Evolutionary conservation across 1,140 invertebrate species (phyloP), one percentile per base, ranked within the genome.

Genomic region (Drosophila pachea): DNA sequence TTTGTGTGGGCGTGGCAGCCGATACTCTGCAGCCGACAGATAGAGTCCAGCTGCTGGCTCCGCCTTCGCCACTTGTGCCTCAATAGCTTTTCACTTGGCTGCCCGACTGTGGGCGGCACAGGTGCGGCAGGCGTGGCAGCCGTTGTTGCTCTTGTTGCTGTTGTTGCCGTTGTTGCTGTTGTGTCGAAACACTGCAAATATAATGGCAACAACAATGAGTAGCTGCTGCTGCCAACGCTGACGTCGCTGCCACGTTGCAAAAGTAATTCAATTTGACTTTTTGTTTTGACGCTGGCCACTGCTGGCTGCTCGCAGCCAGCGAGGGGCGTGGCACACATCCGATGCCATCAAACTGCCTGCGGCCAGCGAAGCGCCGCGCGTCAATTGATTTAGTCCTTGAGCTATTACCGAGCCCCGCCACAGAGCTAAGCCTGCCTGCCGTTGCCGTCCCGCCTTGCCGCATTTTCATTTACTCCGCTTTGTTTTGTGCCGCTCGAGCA

Each of bases 181-280:
- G 59, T 68, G 62, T 47, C 36, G 47, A 72, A 79, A 73, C 61
- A 81, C 77, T 76, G 64, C 69, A 73, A 77, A 66, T 50, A 65
- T 68, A 68, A 62, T 56, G 16, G 29, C 59, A 68, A 54, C 75
- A 78, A 74, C 70, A 77, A 73, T 75, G 45, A 54, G 58, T 32
- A 40, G 50, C 49, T 69, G 56, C 11, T 53, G 65, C 70, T 74
- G 63, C 63, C 56, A 29, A n/a, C 48, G 55, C 66, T 50, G 45
- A 35, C 58, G 42, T 47, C 14, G 38, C 22, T 36, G 48, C 56
- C 14, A 67, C 79, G 73, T 78, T 72, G 75, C 72, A 83, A 84
- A 75, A 75, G 72, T 83, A 84, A 83, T 83, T 83, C 62, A 83
- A 83, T 83, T 83, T 83, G 78, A 78, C 63, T 78, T 78, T 82